Conservation (phyloP, 2,797 vertebrate species). For the Gadopsis marmoratus region DNA sequence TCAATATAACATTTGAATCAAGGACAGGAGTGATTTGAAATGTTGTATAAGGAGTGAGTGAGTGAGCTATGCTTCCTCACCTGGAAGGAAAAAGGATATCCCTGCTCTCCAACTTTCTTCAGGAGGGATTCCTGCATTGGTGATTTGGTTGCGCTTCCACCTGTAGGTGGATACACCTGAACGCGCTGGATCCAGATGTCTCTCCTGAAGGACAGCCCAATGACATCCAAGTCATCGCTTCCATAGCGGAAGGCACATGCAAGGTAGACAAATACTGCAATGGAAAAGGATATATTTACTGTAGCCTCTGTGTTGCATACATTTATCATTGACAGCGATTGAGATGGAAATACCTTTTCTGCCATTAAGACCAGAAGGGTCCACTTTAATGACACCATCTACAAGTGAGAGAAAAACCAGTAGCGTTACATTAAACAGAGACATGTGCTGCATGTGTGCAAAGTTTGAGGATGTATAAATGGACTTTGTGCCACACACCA, state of each 20-base stretch:
- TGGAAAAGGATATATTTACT: constrained; percentile 7
- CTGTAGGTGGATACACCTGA: constrained; percentile 87
- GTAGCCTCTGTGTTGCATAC: neutral
- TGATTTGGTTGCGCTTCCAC: constrained; percentile 76
- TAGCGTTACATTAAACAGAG: constrained; percentile 12
- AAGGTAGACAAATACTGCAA: constrained; percentile 89
- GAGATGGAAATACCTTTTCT: constrained; percentile 86
- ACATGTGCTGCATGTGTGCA: neutral
- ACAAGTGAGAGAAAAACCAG: constrained; percentile 40
- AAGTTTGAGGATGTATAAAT: constrained; percentile 16
- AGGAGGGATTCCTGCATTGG: constrained; percentile 87
- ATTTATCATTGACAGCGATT: neutral
- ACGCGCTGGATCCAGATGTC: constrained; percentile 88
- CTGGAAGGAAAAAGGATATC: constrained; percentile 90
- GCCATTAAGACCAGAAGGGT: constrained; percentile 88
- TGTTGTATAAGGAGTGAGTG: neutral
- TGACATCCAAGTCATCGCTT: constrained; percentile 91
- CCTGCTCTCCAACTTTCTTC: constrained; percentile 89
- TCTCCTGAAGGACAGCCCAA: constrained; percentile 91
- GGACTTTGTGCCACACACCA: constrained; percentile 77
- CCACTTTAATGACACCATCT: constrained; percentile 91
- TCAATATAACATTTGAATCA: neutral
- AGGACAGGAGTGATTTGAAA: neutral
- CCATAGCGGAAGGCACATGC: constrained; percentile 93
- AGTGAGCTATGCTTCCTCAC: constrained; percentile 64